phyloP scores from a whole-genome alignment of 2,888 invertebrate species.

The Oithona nana region DNA sequence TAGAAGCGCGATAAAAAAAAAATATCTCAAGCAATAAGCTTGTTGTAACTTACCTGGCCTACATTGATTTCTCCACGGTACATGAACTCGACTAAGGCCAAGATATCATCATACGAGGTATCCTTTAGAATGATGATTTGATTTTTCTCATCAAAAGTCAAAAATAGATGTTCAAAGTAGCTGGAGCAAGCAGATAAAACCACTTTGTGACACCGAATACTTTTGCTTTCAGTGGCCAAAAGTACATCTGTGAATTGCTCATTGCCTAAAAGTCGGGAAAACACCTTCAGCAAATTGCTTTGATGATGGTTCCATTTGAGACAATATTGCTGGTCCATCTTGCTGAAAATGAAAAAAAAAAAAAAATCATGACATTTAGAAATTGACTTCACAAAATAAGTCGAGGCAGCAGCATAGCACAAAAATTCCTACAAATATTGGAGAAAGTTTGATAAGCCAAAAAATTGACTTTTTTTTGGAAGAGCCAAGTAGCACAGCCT shows the following conservation, averaged over 20 bases:
- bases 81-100: constrained; percentile 80
- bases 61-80: constrained; percentile 89
- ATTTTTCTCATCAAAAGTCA: constrained; percentile 57
- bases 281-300: constrained; percentile 37
- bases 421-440: too few relatives aligned
- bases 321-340: constrained; percentile 45
- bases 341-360: not conserved
- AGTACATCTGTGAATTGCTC: constrained; percentile 24
- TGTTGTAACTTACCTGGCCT: constrained; percentile 75
- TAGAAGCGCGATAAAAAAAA: too few relatives aligned
- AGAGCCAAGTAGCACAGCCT: too few relatives aligned
- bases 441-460: too few relatives aligned
- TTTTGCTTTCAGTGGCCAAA: constrained; percentile 24
- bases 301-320: constrained; percentile 71
- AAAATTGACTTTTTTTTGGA: too few relatives aligned
- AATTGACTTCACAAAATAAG: too few relatives aligned
- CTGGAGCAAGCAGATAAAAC: constrained; percentile 81
- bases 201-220: constrained; percentile 32
- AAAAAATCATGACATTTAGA: too few relatives aligned
- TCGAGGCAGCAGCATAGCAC: too few relatives aligned
- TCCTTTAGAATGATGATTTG: constrained; percentile 72
- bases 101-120: constrained; percentile 70
- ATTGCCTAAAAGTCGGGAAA: constrained; percentile 44
- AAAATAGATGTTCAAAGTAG: constrained; percentile 67
- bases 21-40: too few relatives aligned